Percentiles rank a stretch among this genome's conserved stretches.
Conservation (phyloP, 1,140 invertebrate species). For the Catajapyx aquilonaris region DNA sequence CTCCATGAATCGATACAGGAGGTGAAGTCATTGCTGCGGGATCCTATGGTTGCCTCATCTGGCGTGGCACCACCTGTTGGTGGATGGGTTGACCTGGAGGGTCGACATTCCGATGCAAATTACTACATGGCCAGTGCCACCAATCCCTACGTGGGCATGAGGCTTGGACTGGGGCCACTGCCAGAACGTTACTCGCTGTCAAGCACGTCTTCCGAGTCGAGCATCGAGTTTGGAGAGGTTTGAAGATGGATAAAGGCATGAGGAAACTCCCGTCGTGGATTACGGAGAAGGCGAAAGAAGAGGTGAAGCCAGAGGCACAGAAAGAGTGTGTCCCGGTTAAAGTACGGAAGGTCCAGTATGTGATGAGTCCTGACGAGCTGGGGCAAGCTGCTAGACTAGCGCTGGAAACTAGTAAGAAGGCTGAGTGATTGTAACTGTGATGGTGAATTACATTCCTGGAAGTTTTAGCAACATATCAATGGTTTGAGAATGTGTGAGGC, state of each 20-base stretch:
- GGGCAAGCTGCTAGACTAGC: constrained; percentile 4
- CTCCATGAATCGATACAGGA: constrained; percentile 73
- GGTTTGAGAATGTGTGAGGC: no score
- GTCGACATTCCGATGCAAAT: constrained; percentile 3
- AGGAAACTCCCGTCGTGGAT: background rate
- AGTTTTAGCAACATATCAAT: no score
- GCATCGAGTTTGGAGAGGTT: constrained; percentile 8
- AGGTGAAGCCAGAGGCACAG: background rate
- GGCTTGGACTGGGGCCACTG: constrained; percentile 3
- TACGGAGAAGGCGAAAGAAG: background rate
- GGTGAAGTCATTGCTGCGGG: constrained; percentile 49
- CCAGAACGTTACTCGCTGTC: constrained; percentile 11
- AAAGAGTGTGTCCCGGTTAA: background rate
- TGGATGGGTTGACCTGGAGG: constrained; percentile 30
- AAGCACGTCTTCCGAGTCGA: constrained; percentile 9
- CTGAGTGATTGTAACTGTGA: no score
- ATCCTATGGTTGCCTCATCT: constrained; percentile 33
- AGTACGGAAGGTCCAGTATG: constrained; percentile 5
- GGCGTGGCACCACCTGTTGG: constrained; percentile 34
- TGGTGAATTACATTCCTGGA: no score
- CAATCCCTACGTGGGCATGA: constrained; percentile 5
- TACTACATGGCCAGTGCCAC: constrained; percentile 28
- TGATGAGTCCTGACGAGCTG: constrained; percentile 7
- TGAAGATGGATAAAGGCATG: constrained; percentile 15
- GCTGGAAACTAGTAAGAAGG: constrained; percentile 3